Conservation (phyloP, 1,140 invertebrate species). For the Aphelenchoides fujianensis region DNA sequence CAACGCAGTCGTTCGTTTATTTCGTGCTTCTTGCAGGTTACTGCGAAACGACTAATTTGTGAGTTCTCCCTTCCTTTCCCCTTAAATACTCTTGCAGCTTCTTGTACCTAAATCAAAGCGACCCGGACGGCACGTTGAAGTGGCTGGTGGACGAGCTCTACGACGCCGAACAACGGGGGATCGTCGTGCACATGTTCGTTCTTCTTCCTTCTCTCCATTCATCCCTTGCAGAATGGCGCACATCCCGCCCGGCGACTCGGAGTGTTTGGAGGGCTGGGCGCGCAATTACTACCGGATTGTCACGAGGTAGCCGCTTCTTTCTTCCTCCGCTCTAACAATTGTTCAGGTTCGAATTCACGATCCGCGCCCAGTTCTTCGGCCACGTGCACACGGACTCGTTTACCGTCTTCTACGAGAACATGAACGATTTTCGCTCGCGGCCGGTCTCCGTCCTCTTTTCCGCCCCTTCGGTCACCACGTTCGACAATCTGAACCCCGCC, state of each 20-base stretch:
- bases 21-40: slow-evolving; percentile 42
- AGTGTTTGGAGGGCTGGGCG: slow-evolving; percentile 70
- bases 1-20: neutral
- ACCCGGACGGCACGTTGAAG: slow-evolving; percentile 85
- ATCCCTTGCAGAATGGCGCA: too few species aligned
- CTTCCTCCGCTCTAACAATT: neutral
- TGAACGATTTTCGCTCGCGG: slow-evolving; percentile 47
- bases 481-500: slow-evolving; percentile 44
- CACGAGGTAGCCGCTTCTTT: slow-evolving; percentile 63
- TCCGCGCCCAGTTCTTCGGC: slow-evolving; percentile 87
- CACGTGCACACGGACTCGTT: slow-evolving; percentile 93
- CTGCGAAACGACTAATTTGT: slow-evolving; percentile 61
- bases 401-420: slow-evolving; percentile 69
- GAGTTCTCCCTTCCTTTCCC: too few species aligned
- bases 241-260: slow-evolving; percentile 71
- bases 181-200: slow-evolving; percentile 90
- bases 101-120: slow-evolving; percentile 89
- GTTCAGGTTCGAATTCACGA: slow-evolving; percentile 77
- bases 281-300: slow-evolving; percentile 67
- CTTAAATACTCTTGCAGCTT: slow-evolving; percentile 84
- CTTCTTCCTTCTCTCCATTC: too few species aligned
- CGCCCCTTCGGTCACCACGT: slow-evolving; percentile 60
- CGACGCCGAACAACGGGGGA: slow-evolving; percentile 82
- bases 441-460: slow-evolving; percentile 41
- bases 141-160: slow-evolving; percentile 93